phyloP scores from a whole-genome alignment of 2,113 vertebrate genomes.

The Corapipo altera region DNA sequence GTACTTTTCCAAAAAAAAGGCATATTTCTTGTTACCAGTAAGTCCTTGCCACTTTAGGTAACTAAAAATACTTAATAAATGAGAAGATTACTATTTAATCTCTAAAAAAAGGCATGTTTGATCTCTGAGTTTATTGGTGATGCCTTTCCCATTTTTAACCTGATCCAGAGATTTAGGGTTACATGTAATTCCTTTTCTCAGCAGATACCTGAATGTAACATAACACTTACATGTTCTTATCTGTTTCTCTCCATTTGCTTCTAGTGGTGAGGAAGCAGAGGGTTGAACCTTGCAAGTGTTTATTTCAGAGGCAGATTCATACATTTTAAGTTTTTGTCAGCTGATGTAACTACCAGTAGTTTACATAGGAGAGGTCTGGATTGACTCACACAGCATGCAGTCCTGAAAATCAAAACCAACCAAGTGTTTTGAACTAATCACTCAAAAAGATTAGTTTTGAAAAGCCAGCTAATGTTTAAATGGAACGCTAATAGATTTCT shows the following conservation, averaged over 20 bases:
- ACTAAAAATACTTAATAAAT: neutral
- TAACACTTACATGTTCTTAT: neutral
- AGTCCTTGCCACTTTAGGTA: neutral
- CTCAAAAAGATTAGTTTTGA: neutral
- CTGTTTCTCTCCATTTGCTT: neutral
- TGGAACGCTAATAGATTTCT: neutral
- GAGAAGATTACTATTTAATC: neutral
- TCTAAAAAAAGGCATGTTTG: neutral
- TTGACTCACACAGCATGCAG: neutral
- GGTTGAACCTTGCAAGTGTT: neutral
- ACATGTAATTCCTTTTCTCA: neutral
- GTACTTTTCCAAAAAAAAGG: neutral
- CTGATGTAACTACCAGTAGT: neutral
- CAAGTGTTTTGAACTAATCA: neutral
- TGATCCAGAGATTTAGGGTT: neutral
- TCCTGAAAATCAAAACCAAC: neutral
- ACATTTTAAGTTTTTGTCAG: neutral
- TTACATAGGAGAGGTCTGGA: neutral
- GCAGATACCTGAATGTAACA: neutral
- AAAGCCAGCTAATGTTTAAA: neutral
- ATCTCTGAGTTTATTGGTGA: neutral
- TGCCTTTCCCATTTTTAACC: neutral
- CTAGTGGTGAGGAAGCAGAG: neutral
- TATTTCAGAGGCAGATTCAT: neutral
- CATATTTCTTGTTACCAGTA: neutral